phyloP scores from a whole-genome alignment of 2,888 invertebrate species.

The Megamerina dolium region DNA sequence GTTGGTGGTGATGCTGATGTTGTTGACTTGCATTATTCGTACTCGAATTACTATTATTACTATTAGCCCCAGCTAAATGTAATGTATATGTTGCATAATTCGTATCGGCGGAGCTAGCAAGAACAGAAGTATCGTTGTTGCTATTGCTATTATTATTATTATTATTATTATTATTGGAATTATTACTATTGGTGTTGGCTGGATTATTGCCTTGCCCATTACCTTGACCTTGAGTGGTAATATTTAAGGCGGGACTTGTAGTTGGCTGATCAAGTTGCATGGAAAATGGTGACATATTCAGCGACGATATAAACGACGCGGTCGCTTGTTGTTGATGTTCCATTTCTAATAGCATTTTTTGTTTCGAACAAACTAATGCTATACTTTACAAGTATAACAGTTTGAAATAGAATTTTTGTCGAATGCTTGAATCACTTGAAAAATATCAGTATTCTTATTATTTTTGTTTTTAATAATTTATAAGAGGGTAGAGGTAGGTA shows the following conservation, averaged over 20 bases:
- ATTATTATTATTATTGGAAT: too few relatives aligned
- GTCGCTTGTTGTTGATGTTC: constrained; percentile 72
- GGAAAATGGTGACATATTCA: constrained; percentile 83
- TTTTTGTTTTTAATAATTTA: too few relatives aligned
- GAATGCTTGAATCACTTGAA: too few relatives aligned
- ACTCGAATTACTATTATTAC: constrained; percentile 12
- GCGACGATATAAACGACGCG: constrained; percentile 81
- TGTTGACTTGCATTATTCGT: constrained; percentile 27
- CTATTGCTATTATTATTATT: too few relatives aligned
- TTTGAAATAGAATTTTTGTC: too few relatives aligned
- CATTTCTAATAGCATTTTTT: constrained; percentile 76
- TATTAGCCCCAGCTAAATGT: constrained; percentile 27
- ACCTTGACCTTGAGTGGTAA: too few relatives aligned
- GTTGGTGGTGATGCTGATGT: constrained; percentile 32
- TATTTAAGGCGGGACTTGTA: constrained; percentile 57
- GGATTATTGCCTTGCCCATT: constrained; percentile 11
- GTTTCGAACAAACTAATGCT: too few relatives aligned
- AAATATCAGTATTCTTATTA: too few relatives aligned
- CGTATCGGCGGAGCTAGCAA: constrained; percentile 30
- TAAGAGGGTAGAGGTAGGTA: too few relatives aligned
- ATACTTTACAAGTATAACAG: too few relatives aligned
- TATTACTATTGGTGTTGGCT: constrained; percentile 32
- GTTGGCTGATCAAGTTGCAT: constrained; percentile 64
- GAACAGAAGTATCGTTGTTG: constrained; percentile 23
- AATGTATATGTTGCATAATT: constrained; percentile 38